A percentile compares a stretch with the other conserved stretches of the same genome.
phyloP scores from a whole-genome alignment of 2,888 invertebrate species.

The Hybos culiciformis region DNA sequence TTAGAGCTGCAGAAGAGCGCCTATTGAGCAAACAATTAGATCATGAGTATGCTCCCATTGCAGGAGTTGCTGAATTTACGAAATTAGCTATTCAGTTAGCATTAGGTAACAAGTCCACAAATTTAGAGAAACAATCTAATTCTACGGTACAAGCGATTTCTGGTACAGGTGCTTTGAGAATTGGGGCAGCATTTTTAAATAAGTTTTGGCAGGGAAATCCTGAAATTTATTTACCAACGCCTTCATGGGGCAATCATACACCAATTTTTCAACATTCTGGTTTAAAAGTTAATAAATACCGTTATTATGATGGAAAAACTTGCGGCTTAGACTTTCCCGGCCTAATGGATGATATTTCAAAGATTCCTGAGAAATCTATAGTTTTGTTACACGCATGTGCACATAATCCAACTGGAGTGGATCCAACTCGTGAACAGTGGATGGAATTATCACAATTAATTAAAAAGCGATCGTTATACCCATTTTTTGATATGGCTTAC shows the following conservation, averaged over 20 bases:
- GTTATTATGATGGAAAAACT: constrained; percentile 86
- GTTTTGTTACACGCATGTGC: constrained; percentile 94
- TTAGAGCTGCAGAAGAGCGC: constrained; percentile 69
- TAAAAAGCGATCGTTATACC: constrained; percentile 67
- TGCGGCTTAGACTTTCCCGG: constrained; percentile 89
- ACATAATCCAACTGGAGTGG: constrained; percentile 96
- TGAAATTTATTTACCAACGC: constrained; percentile 75
- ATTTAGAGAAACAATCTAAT: constrained; percentile 53
- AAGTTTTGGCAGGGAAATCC: constrained; percentile 68
- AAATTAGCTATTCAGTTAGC: constrained; percentile 75
- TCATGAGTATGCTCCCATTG: constrained; percentile 91
- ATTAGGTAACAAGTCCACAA: constrained; percentile 62
- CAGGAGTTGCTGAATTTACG: constrained; percentile 73
- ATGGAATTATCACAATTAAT: constrained; percentile 67
- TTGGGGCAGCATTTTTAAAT: constrained; percentile 79
- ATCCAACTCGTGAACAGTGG: constrained; percentile 83
- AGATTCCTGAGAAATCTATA: constrained; percentile 81
- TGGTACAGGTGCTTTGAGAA: constrained; percentile 91
- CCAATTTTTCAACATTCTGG: constrained; percentile 86
- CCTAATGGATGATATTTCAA: constrained; percentile 81
- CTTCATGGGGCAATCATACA: constrained; percentile 97
- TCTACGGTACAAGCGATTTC: constrained; percentile 80
- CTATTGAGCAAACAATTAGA: constrained; percentile 57
- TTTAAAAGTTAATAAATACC: constrained; percentile 74
- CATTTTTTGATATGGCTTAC: constrained; percentile 98